These are phyloP conservation scores for Tyria jacobaeae DNA, from an alignment of 2,888 invertebrate genomes.

Conservation along the genomic window DNA sequence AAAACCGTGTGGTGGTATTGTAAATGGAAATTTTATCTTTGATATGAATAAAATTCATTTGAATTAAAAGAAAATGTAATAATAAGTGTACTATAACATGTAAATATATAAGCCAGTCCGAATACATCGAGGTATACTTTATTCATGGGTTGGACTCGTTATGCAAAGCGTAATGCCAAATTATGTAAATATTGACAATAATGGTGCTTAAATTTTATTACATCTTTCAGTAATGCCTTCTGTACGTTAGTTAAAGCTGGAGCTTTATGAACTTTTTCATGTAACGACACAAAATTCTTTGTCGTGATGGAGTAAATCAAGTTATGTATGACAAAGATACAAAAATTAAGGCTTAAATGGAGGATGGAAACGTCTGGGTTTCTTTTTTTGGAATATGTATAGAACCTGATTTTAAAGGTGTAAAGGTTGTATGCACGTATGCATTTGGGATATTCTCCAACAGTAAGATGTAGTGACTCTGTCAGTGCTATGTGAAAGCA, in stretches of 20 bases:
- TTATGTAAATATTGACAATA: constrained; percentile 75
- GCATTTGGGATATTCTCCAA: too few species aligned
- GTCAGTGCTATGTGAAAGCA: too few species aligned
- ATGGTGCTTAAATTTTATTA: constrained; percentile 66
- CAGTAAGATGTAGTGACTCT: too few species aligned
- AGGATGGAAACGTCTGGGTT: too few species aligned
- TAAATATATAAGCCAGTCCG: constrained; percentile 52
- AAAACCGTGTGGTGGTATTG: neutral
- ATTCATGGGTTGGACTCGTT: constrained; percentile 69
- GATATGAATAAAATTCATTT: neutral
- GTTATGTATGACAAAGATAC: too few species aligned
- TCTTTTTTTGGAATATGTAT: too few species aligned
- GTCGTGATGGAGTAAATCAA: constrained; percentile 8
- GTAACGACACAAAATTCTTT: constrained; percentile 8
- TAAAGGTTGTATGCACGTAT: too few species aligned
- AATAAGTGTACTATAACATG: too few species aligned
- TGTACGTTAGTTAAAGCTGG: constrained; percentile 41
- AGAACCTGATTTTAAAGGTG: too few species aligned
- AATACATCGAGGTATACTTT: constrained; percentile 61
- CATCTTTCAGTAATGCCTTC: constrained; percentile 55
- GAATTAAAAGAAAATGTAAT: too few species aligned
- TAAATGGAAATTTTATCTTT: neutral
- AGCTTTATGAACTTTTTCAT: constrained; percentile 27
- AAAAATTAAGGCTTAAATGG: too few species aligned
- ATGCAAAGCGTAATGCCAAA: constrained; percentile 73